Conservation (phyloP, 2,888 invertebrate species). For the Operophtera brumata region DNA sequence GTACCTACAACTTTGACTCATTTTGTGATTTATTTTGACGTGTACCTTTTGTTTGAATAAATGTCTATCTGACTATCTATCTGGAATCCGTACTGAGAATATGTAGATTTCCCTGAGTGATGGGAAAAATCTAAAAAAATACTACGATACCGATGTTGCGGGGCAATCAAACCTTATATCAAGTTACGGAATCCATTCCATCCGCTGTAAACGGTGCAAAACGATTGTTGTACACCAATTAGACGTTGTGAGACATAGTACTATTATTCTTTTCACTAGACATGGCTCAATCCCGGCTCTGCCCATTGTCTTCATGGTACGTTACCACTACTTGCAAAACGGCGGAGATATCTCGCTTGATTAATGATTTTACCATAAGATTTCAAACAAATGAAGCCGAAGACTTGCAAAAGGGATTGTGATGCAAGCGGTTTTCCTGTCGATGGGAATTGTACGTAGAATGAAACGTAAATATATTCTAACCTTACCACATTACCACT, state of each 20-base stretch:
- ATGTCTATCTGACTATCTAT: no score
- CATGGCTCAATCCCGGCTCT: constrained; percentile 42
- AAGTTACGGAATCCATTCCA: constrained; percentile 27
- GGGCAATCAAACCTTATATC: not conserved
- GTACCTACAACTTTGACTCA: no score
- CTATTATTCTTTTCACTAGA: constrained; percentile 48
- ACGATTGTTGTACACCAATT: constrained; percentile 51
- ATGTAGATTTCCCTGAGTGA: no score
- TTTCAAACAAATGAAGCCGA: constrained; percentile 54
- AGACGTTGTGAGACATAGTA: constrained; percentile 46
- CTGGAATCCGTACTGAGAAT: no score
- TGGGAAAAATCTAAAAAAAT: no score
- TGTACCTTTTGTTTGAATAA: no score
- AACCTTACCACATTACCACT: not conserved
- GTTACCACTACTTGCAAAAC: constrained; percentile 56
- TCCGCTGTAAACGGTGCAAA: constrained; percentile 52
- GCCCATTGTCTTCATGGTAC: constrained; percentile 68
- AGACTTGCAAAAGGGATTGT: constrained; percentile 44
- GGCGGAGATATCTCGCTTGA: constrained; percentile 60
- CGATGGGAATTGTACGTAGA: constrained; percentile 12
- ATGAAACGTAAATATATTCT: not conserved
- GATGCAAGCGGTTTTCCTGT: constrained; percentile 31
- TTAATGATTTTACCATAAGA: constrained; percentile 75
- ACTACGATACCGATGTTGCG: not conserved
- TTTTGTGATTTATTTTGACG: no score